Evolutionary conservation across 2,797 vertebrate genomes (phyloP).

Genomic region (Muraenolepis orangiensis): DNA sequence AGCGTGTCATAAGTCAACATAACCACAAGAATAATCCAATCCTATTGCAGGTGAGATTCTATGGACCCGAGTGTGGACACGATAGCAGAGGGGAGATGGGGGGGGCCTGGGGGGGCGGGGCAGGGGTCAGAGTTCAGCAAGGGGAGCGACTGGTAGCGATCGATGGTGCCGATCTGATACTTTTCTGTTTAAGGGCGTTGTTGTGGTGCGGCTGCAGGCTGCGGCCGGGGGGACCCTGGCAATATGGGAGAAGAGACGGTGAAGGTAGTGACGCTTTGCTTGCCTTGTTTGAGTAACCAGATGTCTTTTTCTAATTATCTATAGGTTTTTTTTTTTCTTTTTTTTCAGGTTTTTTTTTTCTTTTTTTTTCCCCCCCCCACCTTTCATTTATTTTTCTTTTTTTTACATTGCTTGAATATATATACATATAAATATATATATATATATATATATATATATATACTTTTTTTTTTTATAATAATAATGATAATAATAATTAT

Average conservation of each 20-base stretch:
- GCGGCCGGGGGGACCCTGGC: slow-evolving; percentile 65
- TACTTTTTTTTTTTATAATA: neutral
- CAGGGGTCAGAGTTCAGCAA: slow-evolving; percentile 29
- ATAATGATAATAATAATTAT: slow-evolving; percentile 7
- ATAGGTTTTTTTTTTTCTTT: neutral
- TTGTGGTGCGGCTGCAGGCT: slow-evolving; percentile 72
- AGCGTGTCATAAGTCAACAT: neutral
- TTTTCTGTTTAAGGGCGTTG: slow-evolving; percentile 75
- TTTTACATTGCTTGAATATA: slow-evolving; percentile 38
- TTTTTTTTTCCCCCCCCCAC: too few species aligned
- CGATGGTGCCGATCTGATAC: slow-evolving; percentile 69
- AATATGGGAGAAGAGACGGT: slow-evolving; percentile 68
- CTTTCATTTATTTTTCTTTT: slow-evolving; percentile 19
- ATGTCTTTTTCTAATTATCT: slow-evolving; percentile 47
- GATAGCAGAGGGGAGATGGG: neutral
- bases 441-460: slow-evolving; percentile 18
- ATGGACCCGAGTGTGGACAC: neutral
- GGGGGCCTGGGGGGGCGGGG: neutral
- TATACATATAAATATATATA: slow-evolving; percentile 26
- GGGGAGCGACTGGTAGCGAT: slow-evolving; percentile 50
- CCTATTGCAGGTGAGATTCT: neutral
- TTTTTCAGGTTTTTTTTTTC: neutral
- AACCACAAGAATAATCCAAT: neutral
- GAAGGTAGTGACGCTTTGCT: slow-evolving; percentile 74
- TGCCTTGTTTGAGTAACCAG: slow-evolving; percentile 72